Evolutionary conservation across 2,113 vertebrate genomes (phyloP), one percentile per base, ranked within the genome.

Genomic region (western clawed frog (Xenopus tropicalis)): DNA sequence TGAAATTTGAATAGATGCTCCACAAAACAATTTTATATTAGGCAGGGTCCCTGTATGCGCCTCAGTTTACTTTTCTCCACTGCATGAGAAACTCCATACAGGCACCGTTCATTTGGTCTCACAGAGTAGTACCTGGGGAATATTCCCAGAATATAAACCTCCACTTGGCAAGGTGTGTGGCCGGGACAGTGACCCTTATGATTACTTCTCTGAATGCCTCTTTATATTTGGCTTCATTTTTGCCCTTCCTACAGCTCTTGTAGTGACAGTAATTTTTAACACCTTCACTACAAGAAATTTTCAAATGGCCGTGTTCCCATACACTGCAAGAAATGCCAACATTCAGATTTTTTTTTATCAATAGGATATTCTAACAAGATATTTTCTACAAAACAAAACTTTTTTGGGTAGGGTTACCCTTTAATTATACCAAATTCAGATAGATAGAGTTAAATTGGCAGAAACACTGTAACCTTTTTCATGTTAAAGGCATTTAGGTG

Each of bases 141-240:
- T 66, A 73, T 66, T 73, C 63, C 62, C 62, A 73, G 63, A 73
- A 73, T 44, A 64, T 66, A 58, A 73, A 59, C 71, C 71, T 73
- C 25, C 14, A n/a, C 62, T 73, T 73, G 63, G 71, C 71, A 73
- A 73, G 62, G 71, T 73, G 71, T 66, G 71, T 58, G 71, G 71
- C 71, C 71, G 6, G 63, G 63, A 73, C 62, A 58, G 20, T 66
- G 51, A 66, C 71, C 71, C 62, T 52, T 46, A 3, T 66, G 52
- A 29, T 65, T 57, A 20, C 29, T 20, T 19, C 51, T 57, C 62
- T 73, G 29, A 73, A 73, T 57, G 71, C 20, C 21, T 54, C 61
- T 65, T 65, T 73, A 73, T 66, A 46, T 73, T n/a, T 44, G 57
- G 54, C 48, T 48, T 65, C n/a, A 2, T 65, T 23, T 59, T 71